Percentiles rank a stretch among this genome's conserved stretches.
These are phyloP conservation scores for Cryptus armator DNA, from an alignment of 2,888 invertebrate species.

Conservation along the genomic window DNA sequence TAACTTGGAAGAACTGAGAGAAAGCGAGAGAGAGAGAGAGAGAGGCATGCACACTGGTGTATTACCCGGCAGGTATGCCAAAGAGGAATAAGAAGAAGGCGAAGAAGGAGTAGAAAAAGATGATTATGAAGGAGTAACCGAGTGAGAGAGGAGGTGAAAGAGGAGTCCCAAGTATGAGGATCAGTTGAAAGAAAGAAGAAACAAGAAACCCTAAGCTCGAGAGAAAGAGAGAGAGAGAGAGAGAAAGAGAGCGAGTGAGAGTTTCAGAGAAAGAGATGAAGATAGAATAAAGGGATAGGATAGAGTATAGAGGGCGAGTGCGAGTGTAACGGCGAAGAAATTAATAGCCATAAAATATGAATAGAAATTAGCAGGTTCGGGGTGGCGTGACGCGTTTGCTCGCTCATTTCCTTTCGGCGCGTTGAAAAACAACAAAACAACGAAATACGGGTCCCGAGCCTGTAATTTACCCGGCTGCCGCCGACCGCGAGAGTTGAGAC, in stretches of 20 bases:
- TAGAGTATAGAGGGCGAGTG: slow-evolving; percentile 68
- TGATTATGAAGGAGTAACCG: slow-evolving; percentile 47
- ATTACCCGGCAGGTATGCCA: slow-evolving; percentile 27
- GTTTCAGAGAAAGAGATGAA: slow-evolving; percentile 39
- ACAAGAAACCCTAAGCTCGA: slow-evolving; percentile 20
- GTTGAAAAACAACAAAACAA: slow-evolving; percentile 86
- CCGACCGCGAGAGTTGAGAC: slow-evolving; percentile 76
- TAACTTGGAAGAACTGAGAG: slow-evolving; percentile 51
- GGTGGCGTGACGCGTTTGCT: slow-evolving; percentile 85
- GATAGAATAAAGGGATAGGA: slow-evolving; percentile 48
- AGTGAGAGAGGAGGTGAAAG: slow-evolving; percentile 44
- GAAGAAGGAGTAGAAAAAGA: slow-evolving; percentile 58
- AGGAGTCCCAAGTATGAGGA: slow-evolving; percentile 34
- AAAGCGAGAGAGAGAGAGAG: slow-evolving; percentile 50
- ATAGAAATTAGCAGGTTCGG: slow-evolving; percentile 85
- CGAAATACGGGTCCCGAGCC: slow-evolving; percentile 84
- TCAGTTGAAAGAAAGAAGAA: slow-evolving; percentile 61
- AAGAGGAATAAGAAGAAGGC: slow-evolving; percentile 20
- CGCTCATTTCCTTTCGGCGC: slow-evolving; percentile 86
- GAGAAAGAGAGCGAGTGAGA: slow-evolving; percentile 30
- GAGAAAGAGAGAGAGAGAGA: slow-evolving; percentile 37
- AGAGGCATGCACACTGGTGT: slow-evolving; percentile 20
- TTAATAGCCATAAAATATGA: slow-evolving; percentile 86
- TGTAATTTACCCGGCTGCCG: slow-evolving; percentile 85
- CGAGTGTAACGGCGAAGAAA: slow-evolving; percentile 84